These are phyloP conservation scores for Styela clava DNA, from an alignment of 23 tunicate species.

Conservation along the genomic window DNA sequence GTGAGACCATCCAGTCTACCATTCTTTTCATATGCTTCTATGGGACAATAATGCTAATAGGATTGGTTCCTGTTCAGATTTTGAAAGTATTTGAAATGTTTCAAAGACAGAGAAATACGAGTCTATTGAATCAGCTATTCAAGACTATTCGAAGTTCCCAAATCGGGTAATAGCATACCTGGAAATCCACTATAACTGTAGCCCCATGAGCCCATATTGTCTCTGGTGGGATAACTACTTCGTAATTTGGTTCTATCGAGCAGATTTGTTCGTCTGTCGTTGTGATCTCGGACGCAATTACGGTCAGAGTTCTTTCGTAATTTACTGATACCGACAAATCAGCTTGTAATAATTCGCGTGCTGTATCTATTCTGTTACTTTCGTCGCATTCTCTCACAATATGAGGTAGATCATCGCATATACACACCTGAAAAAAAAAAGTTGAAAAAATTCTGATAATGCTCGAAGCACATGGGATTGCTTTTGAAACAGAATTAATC, in stretches of 20 bases:
- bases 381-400: slow-evolving; percentile 46
- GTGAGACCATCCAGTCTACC: no score
- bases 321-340: slow-evolving; percentile 66
- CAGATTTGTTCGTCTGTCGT: slow-evolving; percentile 47
- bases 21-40: no score
- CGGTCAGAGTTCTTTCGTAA: slow-evolving; percentile 58
- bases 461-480: no score
- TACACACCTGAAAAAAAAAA: slow-evolving; percentile 71
- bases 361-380: slow-evolving; percentile 37
- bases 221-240: slow-evolving; percentile 67
- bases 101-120: no score
- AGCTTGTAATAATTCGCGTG: slow-evolving; percentile 50
- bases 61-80: no score
- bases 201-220: slow-evolving; percentile 86
- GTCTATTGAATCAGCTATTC: no score
- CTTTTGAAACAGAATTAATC: no score
- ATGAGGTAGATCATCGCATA: slow-evolving; percentile 95
- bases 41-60: no score
- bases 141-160: no score
- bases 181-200: slow-evolving; percentile 72
- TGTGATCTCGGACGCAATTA: slow-evolving; percentile 31
- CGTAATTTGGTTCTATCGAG: slow-evolving; percentile 42
- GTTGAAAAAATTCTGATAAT: no score
- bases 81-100: no score
- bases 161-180: no score